Base-by-base conservation (phyloP, 2,888 invertebrate genomes). In the Nesidiocoris tenuis region DNA sequence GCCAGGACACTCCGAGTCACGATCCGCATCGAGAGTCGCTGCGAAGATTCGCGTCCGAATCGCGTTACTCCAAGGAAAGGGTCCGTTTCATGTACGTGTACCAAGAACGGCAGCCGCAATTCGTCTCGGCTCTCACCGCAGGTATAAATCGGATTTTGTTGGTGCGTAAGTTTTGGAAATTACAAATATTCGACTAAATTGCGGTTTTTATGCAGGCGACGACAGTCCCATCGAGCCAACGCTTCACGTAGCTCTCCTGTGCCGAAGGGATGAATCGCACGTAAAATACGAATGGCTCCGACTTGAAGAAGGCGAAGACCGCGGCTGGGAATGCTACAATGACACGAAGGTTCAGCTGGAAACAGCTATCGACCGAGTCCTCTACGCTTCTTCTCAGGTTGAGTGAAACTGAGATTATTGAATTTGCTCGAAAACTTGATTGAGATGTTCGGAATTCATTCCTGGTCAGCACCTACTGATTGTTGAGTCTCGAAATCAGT, bases 251-350 rank as follows among this genome's bases (percentile, higher is more conserved):
- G 95, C 95, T 0, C 90, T 96, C 63, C 88, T 96, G 79, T 97
- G 96, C 96, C 88, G 96, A 0, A 88, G 92, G 57, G 95, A 96
- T 82, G 88, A 90, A 9, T 89, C 90, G n/a, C 91, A 91, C 80
- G 85, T 97, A 12, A 94, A 94, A 81, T 97, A 95, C 83, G 95
- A 96, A 83, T 97, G 96, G 95, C 84, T 95, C 79, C 87, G 88
- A 72, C 90, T 90, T 56, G 78, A 79, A 24, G 79, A 79, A 39
- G 87, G 88, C 71, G 90, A 90, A 57, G 78, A 79, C 17, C 78
- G 79, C 21, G 64, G 78, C 55, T 81, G 81, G 80, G 76, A 80
- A 5, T 78, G 80, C 59, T 91, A 91, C 90, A 90, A 94, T 82
- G 88, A 90, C 78, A 93, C 93, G 0, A 89, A 90, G 65, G 75